These are phyloP conservation scores for Bugulina stolonifera DNA, from an alignment of 2,888 invertebrate genomes.

Conservation along the genomic window DNA sequence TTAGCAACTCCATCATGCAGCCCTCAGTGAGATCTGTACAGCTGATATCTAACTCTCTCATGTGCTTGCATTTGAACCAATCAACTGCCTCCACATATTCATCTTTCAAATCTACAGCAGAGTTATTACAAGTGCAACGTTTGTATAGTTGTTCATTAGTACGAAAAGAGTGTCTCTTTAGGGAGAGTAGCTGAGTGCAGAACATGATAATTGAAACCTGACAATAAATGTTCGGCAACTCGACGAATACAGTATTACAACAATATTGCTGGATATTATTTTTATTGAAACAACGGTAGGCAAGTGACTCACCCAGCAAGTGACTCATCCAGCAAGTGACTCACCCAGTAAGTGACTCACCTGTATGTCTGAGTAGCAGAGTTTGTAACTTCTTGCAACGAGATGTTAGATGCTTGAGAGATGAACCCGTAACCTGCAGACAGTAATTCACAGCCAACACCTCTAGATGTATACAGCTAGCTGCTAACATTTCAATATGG, in stretches of 20 bases:
- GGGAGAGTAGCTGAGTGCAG: no score
- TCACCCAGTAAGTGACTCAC: no score
- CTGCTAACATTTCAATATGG: constrained; percentile 87
- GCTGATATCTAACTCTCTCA: constrained; percentile 92
- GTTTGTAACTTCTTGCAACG: constrained; percentile 85
- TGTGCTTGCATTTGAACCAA: constrained; percentile 81
- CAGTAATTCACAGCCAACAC: constrained; percentile 96
- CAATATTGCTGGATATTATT: no score
- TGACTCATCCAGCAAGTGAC: no score
- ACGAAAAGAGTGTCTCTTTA: no score
- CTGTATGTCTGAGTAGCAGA: constrained; percentile 92
- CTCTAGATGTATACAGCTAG: constrained; percentile 82
- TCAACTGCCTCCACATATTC: constrained; percentile 91
- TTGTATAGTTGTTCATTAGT: no score
- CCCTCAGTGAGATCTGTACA: constrained; percentile 93
- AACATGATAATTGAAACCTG: no score
- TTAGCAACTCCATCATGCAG: constrained; percentile 84
- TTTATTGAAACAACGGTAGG: no score
- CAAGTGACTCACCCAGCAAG: no score
- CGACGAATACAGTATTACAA: no score
- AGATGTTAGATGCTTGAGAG: constrained; percentile 86
- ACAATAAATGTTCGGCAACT: no score
- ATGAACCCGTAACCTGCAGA: constrained; percentile 90
- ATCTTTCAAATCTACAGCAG: constrained; percentile 81
- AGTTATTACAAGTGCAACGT: no score